Evolutionary conservation across 2,797 vertebrate genomes (phyloP), one percentile per base, ranked within the genome.

Genomic region (Pelobates cultripes): DNA sequence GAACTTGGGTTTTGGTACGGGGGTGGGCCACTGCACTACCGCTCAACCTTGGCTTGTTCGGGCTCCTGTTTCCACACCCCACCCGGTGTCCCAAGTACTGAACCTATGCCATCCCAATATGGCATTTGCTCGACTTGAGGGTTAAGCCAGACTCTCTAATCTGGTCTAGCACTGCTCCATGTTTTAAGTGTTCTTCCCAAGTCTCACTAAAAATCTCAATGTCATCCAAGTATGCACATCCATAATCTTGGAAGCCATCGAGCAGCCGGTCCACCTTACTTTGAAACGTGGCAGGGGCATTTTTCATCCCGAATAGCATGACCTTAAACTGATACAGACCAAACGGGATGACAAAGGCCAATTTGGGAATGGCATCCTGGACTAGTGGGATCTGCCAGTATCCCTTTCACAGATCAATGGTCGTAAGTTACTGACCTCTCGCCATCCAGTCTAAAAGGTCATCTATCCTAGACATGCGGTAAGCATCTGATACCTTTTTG

Each of bases 251-350:
- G 3, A 14, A 3, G 3, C 13, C 3, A 14, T 9, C 55, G 8
- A 70, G 43, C 6, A 70, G 43, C 41, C 15, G 43, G 15, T 70
- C 43, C 7, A 70, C 68, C 43, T 3, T 0, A 6, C 43, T 0
- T n/a, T 70, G 68, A 43, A 70, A 70, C 8, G 68, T 70, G 68
- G 68, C 68, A 4, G 41, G 68, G 68, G 14, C 43, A 15, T 70
- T 70, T 7, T 70, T 70, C 68, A 43, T 15, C 42, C 68, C 68
- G 15, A 70, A 70, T 70, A 43, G 68, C 68, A 70, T 70, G 41
- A 70, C 55, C 13, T 2, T 5, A 14, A 57, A 57, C 13, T 57
- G 55, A 10, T 4, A 57, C 55, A 57, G 13, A 14, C 55, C 55
- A 57, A 57, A 57, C 6, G 7, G 55, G 13, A 10, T 57, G 13